Base-by-base conservation (phyloP, 2,888 invertebrate species). In the Drosophila testacea region DNA sequence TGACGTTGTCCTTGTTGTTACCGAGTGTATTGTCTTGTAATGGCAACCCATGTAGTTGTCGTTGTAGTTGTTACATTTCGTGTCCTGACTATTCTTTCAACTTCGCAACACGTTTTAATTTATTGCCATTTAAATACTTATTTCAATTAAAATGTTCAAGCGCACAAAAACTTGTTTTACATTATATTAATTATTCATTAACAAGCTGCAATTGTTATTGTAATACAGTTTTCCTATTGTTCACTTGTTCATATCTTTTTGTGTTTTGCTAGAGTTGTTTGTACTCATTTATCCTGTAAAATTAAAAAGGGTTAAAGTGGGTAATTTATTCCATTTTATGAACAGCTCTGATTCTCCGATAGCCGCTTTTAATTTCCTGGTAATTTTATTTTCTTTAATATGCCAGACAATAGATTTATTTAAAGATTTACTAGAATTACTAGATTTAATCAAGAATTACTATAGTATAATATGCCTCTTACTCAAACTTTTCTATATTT, bases 101-200 rank as follows among this genome's bases (percentile, higher is more conserved):
- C 39, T 56, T 44, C n/a, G 13, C 38, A 57, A 28, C 51, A 38
- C 47, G 70, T 65, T 67, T 61, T 52, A 66, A 87, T 85, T 87
- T 84, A 85, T 84, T 78, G 80, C 65, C 69, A 16, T 67, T 80
- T 89, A 88, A 89, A 77, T 85, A 69, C 76, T 82, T 73, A 70
- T 76, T 89, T 88, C 89, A 85, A 85, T 85, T 89, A 87, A 79
- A 75, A 69, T 66, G 48, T 63, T 64, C 69, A 73, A 56, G 55
- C 64, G 34, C 48, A 51, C 54, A 50, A 54, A 60, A 66, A 61
- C 65, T 74, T 69, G 59, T 67, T 63, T 51, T 32, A 51, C 52
- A 65, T 67, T 71, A 67, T 73, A 80, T 84, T 85, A 87, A 89
- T 81, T 81, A 77, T 72, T 71, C 75, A 79, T 65, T 69, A 57